A percentile compares a stretch with the other conserved stretches of the same genome.
phyloP scores from a whole-genome alignment of 2,113 vertebrate genomes.

The Passer domesticus region DNA sequence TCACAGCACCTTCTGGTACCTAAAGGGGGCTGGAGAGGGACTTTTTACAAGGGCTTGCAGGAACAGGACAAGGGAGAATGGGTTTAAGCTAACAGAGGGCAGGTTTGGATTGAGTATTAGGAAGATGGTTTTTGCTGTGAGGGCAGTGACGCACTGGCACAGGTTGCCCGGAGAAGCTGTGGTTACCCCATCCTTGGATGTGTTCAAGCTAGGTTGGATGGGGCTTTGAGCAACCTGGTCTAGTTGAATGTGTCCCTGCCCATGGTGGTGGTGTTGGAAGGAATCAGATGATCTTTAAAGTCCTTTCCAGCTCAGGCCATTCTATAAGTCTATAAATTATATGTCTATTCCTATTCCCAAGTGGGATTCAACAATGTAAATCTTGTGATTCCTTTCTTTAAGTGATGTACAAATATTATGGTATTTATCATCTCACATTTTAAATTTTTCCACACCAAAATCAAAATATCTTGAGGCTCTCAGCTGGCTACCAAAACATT shows the following conservation, averaged over 20 bases:
- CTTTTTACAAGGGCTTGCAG: no score
- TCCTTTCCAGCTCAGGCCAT: neutral
- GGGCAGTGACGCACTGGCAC: neutral
- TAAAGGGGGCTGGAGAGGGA: neutral
- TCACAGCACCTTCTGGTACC: neutral
- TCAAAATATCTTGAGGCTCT: neutral
- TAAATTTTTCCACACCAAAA: neutral
- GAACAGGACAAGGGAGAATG: neutral
- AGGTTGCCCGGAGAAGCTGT: neutral
- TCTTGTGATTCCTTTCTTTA: neutral
- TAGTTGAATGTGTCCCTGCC: neutral
- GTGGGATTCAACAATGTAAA: neutral
- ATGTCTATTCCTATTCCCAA: neutral
- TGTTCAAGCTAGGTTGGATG: neutral
- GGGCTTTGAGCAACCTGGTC: neutral
- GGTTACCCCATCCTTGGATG: neutral
- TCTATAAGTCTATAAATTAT: neutral
- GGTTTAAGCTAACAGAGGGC: neutral
- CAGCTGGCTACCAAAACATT: neutral
- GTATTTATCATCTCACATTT: neutral
- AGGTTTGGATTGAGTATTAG: neutral
- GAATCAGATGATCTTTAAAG: neutral
- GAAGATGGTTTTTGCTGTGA: neutral
- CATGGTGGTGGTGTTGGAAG: neutral
- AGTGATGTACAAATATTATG: accelerated